Evolutionary conservation across 1,140 invertebrate genomes (phyloP), one percentile per base, ranked within the genome.

Genomic region (Drosophila lini): DNA sequence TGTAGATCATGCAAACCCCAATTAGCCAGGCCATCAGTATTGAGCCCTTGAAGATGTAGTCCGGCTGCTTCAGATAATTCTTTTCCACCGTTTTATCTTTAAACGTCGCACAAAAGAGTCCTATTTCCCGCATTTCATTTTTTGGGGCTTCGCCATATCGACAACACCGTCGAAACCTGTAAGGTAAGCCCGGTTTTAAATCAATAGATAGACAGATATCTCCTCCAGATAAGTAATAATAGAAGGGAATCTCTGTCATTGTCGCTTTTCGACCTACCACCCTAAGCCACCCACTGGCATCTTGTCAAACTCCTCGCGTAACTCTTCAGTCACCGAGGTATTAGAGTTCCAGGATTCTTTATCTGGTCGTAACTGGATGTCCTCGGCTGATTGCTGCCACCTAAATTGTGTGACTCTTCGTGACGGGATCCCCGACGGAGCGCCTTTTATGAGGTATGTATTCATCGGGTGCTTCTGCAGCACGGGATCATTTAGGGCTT

Each of bases 31-130:
- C 53, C 16, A 83, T 34, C 8, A 83, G 28, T n/a, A 83, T 60
- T 15, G 83, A 91, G 58, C 80, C 86, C 41, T 91, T 92, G 0
- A 91, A 52, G 38, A 90, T 78, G 19, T 78, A 81, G 52, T 92
- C 92, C 2, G 90, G 78, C 28, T 91, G 86, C 1, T 56, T 62
- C 11, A 92, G 28, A 59, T 74, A 92, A 9, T 68, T 50, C 40
- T 59, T 55, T 44, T 92, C 91, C 48, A 86, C 74, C 5, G 19
- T 38, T 7, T 73, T 61, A 53, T 92, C 69, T 13, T 59, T 65
- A 31, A 92, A 92, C 5, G 81, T 61, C 3, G 90, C 34, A 8
- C 71, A 75, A 3, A 73, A 32, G 9, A 34, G 8, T 0, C 28
- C 59, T 2, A 89, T 53, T 13, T 22, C 44, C 42, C 11, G 10